Conservation (phyloP, 35 echinoderm and acorn worm species). For the Apostichopus californicus region DNA sequence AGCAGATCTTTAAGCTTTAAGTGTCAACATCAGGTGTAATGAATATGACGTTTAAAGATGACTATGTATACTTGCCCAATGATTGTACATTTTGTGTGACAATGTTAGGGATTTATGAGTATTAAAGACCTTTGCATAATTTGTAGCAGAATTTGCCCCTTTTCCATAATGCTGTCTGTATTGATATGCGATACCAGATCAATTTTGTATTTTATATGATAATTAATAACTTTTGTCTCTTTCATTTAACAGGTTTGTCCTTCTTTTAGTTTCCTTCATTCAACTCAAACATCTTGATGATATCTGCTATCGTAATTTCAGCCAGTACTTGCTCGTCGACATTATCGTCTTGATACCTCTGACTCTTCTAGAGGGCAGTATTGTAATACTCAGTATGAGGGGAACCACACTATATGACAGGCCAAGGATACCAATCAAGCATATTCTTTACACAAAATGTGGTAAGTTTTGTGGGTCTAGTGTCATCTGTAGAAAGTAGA, state of each 20-base stretch:
- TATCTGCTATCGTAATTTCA: conserved; percentile 53
- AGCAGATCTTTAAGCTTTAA: no score
- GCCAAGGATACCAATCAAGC: conserved; percentile 62
- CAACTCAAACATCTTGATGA: conserved; percentile 2
- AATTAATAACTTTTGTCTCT: background rate
- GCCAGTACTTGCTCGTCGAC: conserved; percentile 62
- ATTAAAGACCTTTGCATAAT: no score
- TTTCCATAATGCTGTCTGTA: no score
- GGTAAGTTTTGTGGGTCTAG: conserved; percentile 34
- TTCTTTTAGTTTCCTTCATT: conserved; percentile 50
- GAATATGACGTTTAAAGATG: no score
- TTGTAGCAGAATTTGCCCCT: no score
- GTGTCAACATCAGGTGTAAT: no score
- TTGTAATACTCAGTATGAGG: conserved; percentile 68
- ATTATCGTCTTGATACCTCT: conserved; percentile 59
- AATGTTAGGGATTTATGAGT: no score
- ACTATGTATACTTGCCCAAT: no score
- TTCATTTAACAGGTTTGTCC: conserved; percentile 53
- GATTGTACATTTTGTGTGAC: no score
- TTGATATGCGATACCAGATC: no score
- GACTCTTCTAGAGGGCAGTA: conserved; percentile 61
- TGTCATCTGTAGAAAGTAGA: no score
- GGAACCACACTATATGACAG: conserved; percentile 82
- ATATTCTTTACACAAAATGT: conserved; percentile 76
- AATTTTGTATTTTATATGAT: no score